Conservation (phyloP, 2,797 vertebrate species). For the Cichlasoma orientale region DNA sequence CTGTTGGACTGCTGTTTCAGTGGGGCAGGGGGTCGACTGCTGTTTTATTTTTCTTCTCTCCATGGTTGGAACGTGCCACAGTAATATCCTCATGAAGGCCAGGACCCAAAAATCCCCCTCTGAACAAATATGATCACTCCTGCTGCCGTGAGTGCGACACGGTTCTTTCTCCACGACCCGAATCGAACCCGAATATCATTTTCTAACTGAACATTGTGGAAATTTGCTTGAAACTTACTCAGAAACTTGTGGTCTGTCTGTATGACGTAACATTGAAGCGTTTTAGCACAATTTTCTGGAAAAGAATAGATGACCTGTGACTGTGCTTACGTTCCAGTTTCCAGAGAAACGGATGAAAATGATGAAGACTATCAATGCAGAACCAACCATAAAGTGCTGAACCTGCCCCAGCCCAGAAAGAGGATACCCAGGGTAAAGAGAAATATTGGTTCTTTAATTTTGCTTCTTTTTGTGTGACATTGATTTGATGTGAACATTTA, state of each 20-base stretch:
- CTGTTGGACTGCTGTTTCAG: not conserved
- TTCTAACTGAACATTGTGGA: too few relatives aligned
- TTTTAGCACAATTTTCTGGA: not conserved
- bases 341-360: conserved; percentile 82
- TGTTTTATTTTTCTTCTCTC: too few relatives aligned
- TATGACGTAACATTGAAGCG: not conserved
- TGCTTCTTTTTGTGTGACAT: not conserved
- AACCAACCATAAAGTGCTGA: conserved; percentile 80
- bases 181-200: not conserved
- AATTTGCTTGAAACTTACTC: too few relatives aligned
- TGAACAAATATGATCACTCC: too few relatives aligned
- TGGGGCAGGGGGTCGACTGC: not conserved
- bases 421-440: conserved; percentile 87
- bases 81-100: too few relatives aligned
- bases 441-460: not conserved
- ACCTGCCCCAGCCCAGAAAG: conserved; percentile 85
- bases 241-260: not conserved
- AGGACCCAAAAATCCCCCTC: too few relatives aligned
- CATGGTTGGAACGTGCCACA: too few relatives aligned
- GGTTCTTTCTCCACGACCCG: not conserved
- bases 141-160: not conserved
- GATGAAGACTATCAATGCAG: conserved; percentile 75
- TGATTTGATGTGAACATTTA: not conserved
- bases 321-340: conserved; percentile 73
- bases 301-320: not conserved